These are phyloP conservation scores for Lasioglossum zephyrum DNA, from an alignment of 2,888 invertebrate species.

Conservation along the genomic window DNA sequence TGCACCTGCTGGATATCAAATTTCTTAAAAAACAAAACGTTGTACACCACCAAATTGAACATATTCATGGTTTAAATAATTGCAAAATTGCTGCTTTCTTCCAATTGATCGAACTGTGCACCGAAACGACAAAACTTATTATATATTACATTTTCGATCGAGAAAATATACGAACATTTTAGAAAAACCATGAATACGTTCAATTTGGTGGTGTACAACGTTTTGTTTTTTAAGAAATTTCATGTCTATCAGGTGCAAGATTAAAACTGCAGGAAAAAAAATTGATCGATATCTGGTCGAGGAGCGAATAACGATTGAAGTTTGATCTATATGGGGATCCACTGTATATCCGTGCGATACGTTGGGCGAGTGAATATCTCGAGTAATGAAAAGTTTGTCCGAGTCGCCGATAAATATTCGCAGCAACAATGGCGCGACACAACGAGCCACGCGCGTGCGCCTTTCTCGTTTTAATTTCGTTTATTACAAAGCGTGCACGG, in stretches of 20 bases:
- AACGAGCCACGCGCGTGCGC: background rate
- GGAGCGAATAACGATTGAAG: background rate
- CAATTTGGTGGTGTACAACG: background rate
- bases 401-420: background rate
- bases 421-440: background rate
- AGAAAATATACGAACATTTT: too few species aligned
- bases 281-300: background rate
- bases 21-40: too few species aligned
- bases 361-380: background rate
- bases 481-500: background rate
- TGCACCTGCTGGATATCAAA: too few species aligned
- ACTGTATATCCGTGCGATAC: background rate
- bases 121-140: too few species aligned
- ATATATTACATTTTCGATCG: too few species aligned
- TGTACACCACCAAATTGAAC: too few species aligned
- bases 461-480: conserved; percentile 4
- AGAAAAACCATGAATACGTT: background rate
- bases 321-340: background rate
- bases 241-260: background rate
- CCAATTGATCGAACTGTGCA: too few species aligned
- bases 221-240: background rate
- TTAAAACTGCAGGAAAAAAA: background rate
- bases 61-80: too few species aligned
- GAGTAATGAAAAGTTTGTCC: conserved; percentile 6
- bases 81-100: too few species aligned